phyloP scores from a whole-genome alignment of 2,888 invertebrate genomes.

The Campoplex nolae region DNA sequence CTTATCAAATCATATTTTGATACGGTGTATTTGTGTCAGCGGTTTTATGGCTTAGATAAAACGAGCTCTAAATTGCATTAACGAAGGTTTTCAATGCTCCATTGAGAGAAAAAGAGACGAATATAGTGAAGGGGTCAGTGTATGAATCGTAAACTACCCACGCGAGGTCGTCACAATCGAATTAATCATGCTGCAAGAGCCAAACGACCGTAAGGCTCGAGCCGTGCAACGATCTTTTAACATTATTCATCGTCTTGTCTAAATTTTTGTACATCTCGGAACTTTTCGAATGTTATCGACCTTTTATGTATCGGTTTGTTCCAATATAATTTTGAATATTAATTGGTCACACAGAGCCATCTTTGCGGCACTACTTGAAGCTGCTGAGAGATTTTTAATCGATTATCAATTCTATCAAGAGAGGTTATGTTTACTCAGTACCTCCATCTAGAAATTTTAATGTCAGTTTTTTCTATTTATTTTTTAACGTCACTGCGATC shows the following conservation, averaged over 20 bases:
- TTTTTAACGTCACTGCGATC: neutral
- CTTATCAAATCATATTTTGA: neutral
- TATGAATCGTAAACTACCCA: conserved; percentile 62
- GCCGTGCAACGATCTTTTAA: conserved; percentile 18
- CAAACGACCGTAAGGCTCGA: conserved; percentile 1
- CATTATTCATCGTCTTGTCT: conserved; percentile 15
- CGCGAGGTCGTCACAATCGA: conserved; percentile 63
- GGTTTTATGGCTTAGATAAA: conserved; percentile 1
- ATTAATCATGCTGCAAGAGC: conserved; percentile 55
- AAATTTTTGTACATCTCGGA: neutral
- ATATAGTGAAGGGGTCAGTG: conserved; percentile 50
- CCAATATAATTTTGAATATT: neutral
- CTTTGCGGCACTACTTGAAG: neutral
- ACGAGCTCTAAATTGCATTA: conserved; percentile 33
- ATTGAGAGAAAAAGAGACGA: conserved; percentile 51
- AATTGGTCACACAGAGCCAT: neutral
- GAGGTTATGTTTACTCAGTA: conserved; percentile 5
- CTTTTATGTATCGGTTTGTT: neutral
- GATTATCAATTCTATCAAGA: neutral
- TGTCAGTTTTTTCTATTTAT: neutral
- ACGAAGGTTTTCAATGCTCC: conserved; percentile 60
- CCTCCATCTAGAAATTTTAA: conserved; percentile 3
- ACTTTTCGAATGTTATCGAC: neutral
- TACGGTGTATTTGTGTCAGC: conserved; percentile 19
- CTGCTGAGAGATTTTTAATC: neutral